phyloP scores from a whole-genome alignment of 2,797 vertebrate species.

The Rhynchonycteris naso region DNA sequence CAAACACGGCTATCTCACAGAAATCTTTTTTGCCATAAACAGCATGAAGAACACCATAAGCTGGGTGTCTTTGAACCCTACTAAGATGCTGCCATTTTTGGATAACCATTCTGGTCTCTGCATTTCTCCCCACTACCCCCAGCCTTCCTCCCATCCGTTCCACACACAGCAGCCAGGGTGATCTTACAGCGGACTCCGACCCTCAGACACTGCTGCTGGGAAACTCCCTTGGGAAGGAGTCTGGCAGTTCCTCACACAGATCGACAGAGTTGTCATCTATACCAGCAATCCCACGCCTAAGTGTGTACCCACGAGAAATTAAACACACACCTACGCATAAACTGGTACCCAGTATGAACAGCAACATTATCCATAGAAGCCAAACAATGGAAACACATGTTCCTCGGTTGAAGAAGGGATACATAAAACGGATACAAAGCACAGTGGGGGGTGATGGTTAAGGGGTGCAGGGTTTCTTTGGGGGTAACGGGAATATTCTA shows the following conservation, averaged over 20 bases:
- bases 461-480: not conserved
- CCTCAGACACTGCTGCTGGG: not conserved
- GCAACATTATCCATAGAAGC: not conserved
- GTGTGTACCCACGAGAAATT: not conserved
- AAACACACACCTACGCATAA: not conserved
- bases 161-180: not conserved
- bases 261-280: not conserved
- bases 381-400: not conserved
- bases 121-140: rapidly evolving
- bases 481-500: not conserved
- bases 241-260: not conserved
- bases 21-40: not conserved
- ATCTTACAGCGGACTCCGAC: not conserved
- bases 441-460: not conserved
- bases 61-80: not conserved
- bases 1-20: not conserved
- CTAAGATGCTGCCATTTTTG: not conserved
- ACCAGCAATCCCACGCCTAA: not conserved
- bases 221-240: not conserved
- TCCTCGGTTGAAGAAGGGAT: not conserved
- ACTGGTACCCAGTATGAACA: not conserved
- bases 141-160: not conserved
- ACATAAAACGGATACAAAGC: not conserved
- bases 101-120: not conserved
- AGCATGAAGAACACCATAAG: not conserved